Conservation (phyloP, 2,888 invertebrate genomes). For the Gymnocheta viridis region DNA sequence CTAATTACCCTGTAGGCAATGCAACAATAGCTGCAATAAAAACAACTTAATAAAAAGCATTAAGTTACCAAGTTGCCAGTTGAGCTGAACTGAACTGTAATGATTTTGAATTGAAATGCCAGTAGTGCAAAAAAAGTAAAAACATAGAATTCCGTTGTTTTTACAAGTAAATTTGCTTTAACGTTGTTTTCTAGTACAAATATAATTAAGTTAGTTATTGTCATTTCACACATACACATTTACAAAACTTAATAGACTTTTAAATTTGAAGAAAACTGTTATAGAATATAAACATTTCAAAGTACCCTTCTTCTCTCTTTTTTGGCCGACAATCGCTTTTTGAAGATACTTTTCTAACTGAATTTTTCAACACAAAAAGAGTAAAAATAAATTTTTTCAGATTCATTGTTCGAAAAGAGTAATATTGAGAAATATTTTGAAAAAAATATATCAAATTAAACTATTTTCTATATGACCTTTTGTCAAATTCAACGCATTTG, state of each 20-base stretch:
- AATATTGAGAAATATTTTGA: too few species aligned
- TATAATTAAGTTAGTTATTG: constrained; percentile 26
- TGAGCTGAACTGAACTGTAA: neutral
- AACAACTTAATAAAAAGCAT: constrained; percentile 35
- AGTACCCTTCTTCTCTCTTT: neutral
- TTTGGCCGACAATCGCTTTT: neutral
- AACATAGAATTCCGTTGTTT: constrained; percentile 26
- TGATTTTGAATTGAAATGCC: constrained; percentile 1
- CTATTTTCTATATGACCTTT: neutral
- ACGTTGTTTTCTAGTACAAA: neutral
- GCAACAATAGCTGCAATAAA: constrained; percentile 26
- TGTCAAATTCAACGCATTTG: neutral
- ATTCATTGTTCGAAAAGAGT: too few species aligned
- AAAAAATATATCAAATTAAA: neutral
- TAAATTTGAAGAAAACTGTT: neutral
- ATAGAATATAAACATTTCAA: neutral
- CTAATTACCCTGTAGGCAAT: constrained; percentile 61
- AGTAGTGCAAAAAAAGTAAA: neutral
- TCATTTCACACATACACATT: neutral
- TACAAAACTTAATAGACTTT: neutral
- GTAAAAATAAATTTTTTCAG: too few species aligned
- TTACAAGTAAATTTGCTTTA: neutral
- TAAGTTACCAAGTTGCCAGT: constrained; percentile 34
- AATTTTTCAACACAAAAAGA: too few species aligned
- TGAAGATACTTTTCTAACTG: too few species aligned